Evolutionary conservation across 2,888 invertebrate species (phyloP).

Genomic region (Drosophila nigritarsus): DNA sequence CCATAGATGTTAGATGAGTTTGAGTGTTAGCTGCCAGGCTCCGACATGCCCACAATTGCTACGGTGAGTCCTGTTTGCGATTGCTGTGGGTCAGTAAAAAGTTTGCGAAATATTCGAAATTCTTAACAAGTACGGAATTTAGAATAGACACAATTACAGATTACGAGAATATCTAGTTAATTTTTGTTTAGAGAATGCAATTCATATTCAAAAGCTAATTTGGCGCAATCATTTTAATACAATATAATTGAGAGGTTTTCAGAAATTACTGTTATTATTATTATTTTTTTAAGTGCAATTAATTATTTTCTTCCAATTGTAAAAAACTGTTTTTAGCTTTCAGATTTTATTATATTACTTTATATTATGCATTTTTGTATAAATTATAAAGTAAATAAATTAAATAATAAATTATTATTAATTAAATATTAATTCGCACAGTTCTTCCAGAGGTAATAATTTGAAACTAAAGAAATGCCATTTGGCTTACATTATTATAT

Average conservation of each 20-base stretch:
- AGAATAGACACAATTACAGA: background rate
- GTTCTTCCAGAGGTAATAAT: too few relatives aligned
- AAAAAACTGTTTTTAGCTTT: background rate
- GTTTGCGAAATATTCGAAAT: conserved; percentile 7
- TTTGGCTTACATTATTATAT: background rate
- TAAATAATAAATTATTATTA: too few relatives aligned
- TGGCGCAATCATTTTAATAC: background rate
- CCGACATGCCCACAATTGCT: conserved; percentile 16
- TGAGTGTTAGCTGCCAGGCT: conserved; percentile 3
- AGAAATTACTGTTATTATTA: background rate
- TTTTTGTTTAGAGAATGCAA: background rate
- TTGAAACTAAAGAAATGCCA: background rate
- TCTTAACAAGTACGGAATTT: background rate
- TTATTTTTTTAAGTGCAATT: background rate
- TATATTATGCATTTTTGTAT: background rate
- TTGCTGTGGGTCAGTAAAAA: conserved; percentile 5
- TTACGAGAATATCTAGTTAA: background rate
- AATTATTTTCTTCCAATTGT: background rate
- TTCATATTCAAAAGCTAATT: background rate
- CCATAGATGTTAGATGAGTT: conserved; percentile 42
- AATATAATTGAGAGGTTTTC: background rate
- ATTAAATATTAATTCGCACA: too few relatives aligned
- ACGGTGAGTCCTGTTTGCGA: conserved; percentile 11
- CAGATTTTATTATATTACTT: background rate
- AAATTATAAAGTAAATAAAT: background rate